Evolutionary conservation across 2,113 vertebrate genomes (phyloP).

Genomic region (Apaloderma vittatum): DNA sequence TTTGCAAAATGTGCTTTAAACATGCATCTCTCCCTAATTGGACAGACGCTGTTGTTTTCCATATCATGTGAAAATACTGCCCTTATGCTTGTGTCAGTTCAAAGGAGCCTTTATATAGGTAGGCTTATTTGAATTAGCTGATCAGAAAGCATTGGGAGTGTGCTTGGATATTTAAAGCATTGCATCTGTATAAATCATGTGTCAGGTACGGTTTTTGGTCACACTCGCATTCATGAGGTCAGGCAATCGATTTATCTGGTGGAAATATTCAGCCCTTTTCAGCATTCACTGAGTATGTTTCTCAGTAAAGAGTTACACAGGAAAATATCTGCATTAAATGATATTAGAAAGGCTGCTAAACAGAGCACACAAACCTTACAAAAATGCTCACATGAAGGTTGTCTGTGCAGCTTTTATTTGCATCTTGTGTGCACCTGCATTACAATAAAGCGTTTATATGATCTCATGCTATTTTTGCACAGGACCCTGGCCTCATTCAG

Average conservation of each 20-base stretch:
- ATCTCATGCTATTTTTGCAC: neutral
- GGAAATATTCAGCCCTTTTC: neutral
- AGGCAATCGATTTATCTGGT: neutral
- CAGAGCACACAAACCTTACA: neutral
- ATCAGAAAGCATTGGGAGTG: constrained; percentile 18
- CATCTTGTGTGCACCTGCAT: neutral
- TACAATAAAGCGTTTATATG: neutral
- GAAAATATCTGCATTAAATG: neutral
- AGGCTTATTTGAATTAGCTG: constrained; percentile 39
- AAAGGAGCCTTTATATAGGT: neutral
- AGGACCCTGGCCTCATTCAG: constrained; percentile 21
- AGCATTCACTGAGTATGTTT: neutral
- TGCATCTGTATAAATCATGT: constrained; percentile 21
- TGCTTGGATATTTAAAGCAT: neutral
- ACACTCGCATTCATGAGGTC: neutral
- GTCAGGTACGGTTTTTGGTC: neutral
- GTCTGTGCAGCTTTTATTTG: constrained; percentile 9
- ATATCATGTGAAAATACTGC: neutral
- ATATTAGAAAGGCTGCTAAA: neutral
- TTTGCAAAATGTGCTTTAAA: neutral
- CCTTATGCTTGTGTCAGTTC: neutral
- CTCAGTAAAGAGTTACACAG: neutral
- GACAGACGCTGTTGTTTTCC: neutral
- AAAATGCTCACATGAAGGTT: constrained; percentile 3
- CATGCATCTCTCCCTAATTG: neutral